Base-by-base conservation (phyloP, 2,888 invertebrate genomes). In the Caenorhabditis japonica region DNA sequence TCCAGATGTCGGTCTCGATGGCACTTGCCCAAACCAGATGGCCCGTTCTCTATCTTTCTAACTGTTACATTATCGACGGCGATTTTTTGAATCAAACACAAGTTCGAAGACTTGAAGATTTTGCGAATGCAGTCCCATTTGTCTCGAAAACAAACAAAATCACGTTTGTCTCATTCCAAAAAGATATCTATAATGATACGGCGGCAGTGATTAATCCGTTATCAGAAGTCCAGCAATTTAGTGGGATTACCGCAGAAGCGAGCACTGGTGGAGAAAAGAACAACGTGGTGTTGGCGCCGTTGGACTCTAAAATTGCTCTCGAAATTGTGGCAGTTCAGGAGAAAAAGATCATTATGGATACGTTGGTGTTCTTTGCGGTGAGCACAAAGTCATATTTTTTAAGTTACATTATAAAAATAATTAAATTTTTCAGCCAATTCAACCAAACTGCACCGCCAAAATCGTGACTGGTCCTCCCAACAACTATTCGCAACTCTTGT, bases 391-490 rank as follows among this genome's bases (percentile, higher is more conserved):
- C n/a, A n/a, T n/a, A n/a, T n/a, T n/a, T n/a, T n/a, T n/a, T n/a
- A n/a, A n/a, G n/a, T n/a, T n/a, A n/a, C n/a, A 30, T 30, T 30
- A 10, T 30, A 30, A 5, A 5, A 30, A 41, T 41, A 8, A 2
- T 43, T 0, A 10, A 10, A 3, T n/a, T 19, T 56, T 56, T 33
- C 56, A 56, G 56, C 15, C 30, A 19, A 44, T 44, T 10, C 4
- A n/a, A 8, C 33, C 44, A 5, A 23, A 15, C 4, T 56, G 56
- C 27, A n/a, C 23, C 7, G 56, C 56, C 15, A 19, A 44, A 44
- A 34, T 56, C 5, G 36, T 56, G 15, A 34, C 56, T 33, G 56
- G 56, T 0, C 56, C 56, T 2, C 56, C 56, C 3, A 56, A 56
- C 23, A 44, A 44, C 21, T 56, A 43, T 2, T 56, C 56, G 2